Base-by-base conservation (phyloP, 2,113 vertebrate species). In the Phalacrocorax carbo region DNA sequence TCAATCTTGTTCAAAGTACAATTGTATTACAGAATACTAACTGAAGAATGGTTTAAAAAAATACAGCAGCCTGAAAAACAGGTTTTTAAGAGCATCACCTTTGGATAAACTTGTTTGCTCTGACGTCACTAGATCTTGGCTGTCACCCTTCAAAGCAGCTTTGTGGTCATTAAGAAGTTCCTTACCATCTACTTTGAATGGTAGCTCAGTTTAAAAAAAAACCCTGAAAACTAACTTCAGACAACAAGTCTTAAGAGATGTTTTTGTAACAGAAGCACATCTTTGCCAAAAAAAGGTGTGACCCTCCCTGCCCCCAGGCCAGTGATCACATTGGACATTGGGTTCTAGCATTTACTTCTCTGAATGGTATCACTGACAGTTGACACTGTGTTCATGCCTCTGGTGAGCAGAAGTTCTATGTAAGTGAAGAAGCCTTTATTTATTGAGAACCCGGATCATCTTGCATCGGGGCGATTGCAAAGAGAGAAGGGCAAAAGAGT, bases 21-120 rank as follows among this genome's bases (percentile, higher is more conserved):
- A 51, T 19, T 62, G 58, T 30, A 73, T 89, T 94, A 88, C 75
- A 93, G 84, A 85, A 87, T 26, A 54, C 23, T 58, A 93, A 77
- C 87, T 51, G 46, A 85, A 87, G 58, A 92, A 86, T 49, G 80
- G 70, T 80, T 78, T 62, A 6, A 15, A 91, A 88, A 75, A 66
- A 52, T 8, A n/a, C 2, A 70, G 49, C 55, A 89, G 55, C 93
- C 71, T 95, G 95, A 92, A 95, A 97, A 97, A 95, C 94, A 94
- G 94, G 95, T 97, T 97, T 93, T 94, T 75, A 90, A 88, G 83
- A 95, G 91, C 82, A 96, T 88, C 86, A 86, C 61, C 82, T 92
- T 94, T 65, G 94, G 90, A 96, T 90, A 96, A 91, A 93, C 90
- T 94, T 93, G 85, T 96, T 96, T 92, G 85, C 36, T 23, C 82